Evolutionary conservation across 1,140 invertebrate genomes (phyloP).

Genomic region (Bathynomus jamesi): DNA sequence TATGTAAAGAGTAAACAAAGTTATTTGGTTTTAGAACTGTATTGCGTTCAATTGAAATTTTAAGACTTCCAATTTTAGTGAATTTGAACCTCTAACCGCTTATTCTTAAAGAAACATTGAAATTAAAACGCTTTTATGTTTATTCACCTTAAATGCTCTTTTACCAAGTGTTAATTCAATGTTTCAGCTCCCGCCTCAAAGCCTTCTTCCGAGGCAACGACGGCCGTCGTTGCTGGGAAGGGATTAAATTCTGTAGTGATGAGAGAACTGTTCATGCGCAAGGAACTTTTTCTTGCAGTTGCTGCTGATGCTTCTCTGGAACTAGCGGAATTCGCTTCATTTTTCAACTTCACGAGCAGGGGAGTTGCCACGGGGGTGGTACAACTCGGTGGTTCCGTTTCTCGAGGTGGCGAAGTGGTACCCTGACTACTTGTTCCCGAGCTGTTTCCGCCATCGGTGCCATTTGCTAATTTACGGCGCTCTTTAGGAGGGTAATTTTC

Average conservation of each 20-base stretch:
- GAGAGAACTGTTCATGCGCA: not conserved
- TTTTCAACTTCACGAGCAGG: not conserved
- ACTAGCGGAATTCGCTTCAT: not conserved
- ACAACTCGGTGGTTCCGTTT: not conserved
- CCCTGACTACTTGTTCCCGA: not conserved
- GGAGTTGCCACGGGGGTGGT: not conserved
- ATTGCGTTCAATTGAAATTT: not conserved
- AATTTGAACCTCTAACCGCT: no score
- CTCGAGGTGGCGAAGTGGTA: not conserved
- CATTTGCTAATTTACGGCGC: slow-evolving; percentile 11
- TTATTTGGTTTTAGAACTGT: not conserved
- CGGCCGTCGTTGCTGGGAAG: not conserved
- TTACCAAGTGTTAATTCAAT: not conserved
- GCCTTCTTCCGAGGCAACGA: not conserved
- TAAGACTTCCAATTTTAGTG: no score
- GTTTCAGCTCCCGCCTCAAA: not conserved
- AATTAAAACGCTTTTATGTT: not conserved
- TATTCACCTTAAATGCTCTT: no score
- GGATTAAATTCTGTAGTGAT: not conserved
- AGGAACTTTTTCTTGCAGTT: not conserved
- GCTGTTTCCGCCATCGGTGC: not conserved
- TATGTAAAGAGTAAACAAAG: not conserved
- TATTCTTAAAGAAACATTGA: not conserved
- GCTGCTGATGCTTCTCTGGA: not conserved
- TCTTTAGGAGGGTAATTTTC: slow-evolving; percentile 20